phyloP scores from a whole-genome alignment of 1,140 invertebrate genomes.

The Achatina immaculata region DNA sequence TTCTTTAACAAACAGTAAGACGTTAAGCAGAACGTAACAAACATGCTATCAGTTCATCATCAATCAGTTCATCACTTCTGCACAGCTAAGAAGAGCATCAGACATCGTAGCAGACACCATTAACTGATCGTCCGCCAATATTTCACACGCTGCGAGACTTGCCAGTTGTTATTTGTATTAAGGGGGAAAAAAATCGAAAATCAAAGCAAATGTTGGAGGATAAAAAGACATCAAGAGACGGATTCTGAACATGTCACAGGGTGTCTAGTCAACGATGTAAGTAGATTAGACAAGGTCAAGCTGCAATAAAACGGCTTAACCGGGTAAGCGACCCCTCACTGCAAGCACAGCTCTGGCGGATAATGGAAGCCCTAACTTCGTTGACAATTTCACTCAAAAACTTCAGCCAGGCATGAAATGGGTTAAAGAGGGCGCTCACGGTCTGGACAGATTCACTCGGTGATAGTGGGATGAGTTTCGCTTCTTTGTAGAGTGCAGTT shows the following conservation, averaged over 20 bases:
- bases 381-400: slow-evolving; percentile 21
- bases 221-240: no score
- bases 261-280: slow-evolving; percentile 15
- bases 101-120: no score
- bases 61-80: no score
- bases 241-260: neutral
- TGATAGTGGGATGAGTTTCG: slow-evolving; percentile 9
- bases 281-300: slow-evolving; percentile 25
- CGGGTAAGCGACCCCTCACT: slow-evolving; percentile 9
- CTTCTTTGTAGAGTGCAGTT: neutral
- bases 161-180: no score
- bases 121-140: no score
- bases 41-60: no score
- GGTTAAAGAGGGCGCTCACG: slow-evolving; percentile 9
- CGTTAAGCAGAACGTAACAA: no score
- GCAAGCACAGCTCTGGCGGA: slow-evolving; percentile 25
- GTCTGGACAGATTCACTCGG: slow-evolving; percentile 5
- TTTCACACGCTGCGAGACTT: no score
- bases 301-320: slow-evolving; percentile 21
- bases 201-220: no score
- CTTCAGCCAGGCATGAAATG: slow-evolving; percentile 1
- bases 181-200: no score
- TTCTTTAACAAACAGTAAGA: no score
- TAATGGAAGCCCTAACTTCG: slow-evolving; percentile 31
- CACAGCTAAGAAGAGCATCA: no score